phyloP scores from a whole-genome alignment of 2,797 vertebrate species.

The Remorina albescens region DNA sequence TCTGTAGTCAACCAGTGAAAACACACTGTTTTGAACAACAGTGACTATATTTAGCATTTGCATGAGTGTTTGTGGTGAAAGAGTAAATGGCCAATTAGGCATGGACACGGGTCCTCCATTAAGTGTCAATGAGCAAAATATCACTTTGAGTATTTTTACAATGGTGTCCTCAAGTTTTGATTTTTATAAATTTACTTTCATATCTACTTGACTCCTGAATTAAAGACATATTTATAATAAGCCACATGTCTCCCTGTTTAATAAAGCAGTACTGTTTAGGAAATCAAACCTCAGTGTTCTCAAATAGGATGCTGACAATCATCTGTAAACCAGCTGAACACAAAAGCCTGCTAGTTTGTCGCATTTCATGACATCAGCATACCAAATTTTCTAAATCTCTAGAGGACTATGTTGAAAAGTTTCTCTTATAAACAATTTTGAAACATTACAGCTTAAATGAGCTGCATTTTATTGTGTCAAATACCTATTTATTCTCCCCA shows the following conservation, averaged over 20 bases:
- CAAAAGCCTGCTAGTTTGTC: neutral
- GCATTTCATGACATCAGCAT: neutral
- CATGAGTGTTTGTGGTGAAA: neutral
- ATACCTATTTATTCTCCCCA: slow-evolving; percentile 23
- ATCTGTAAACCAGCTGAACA: neutral
- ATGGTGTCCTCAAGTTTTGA: slow-evolving; percentile 2
- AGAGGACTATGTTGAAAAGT: neutral
- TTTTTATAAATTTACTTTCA: neutral
- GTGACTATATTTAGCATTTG: neutral
- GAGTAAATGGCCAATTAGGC: neutral
- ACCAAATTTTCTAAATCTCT: slow-evolving; percentile 21
- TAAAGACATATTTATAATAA: slow-evolving; percentile 12
- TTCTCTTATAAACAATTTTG: neutral
- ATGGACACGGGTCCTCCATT: neutral
- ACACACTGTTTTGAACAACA: neutral
- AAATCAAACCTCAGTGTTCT: neutral
- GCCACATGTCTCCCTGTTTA: slow-evolving; percentile 6
- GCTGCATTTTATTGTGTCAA: slow-evolving; percentile 8
- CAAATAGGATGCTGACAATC: neutral
- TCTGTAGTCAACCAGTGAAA: neutral
- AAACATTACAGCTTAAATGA: slow-evolving; percentile 10
- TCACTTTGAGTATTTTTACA: slow-evolving; percentile 4
- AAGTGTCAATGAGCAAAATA: neutral
- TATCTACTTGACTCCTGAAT: neutral
- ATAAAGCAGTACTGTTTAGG: neutral